phyloP scores from a whole-genome alignment of 2,113 vertebrate species.

The Leiothrix lutea region DNA sequence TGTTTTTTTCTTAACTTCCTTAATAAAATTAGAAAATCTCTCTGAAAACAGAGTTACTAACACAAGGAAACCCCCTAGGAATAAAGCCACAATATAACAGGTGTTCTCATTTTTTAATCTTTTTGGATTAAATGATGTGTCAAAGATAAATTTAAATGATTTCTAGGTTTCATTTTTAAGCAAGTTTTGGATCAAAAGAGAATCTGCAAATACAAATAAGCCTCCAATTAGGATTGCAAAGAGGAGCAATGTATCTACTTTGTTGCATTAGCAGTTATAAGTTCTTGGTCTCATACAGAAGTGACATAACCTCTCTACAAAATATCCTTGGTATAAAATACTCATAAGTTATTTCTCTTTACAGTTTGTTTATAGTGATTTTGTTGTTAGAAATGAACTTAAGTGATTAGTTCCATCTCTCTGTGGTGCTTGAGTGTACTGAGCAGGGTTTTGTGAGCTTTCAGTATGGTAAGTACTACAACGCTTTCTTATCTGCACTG shows the following conservation, averaged over 20 bases:
- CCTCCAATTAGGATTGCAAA: background rate
- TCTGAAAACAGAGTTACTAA: background rate
- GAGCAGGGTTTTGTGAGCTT: constrained; percentile 5
- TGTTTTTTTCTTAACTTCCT: background rate
- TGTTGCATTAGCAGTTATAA: background rate
- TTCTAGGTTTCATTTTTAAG: background rate
- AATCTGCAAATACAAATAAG: background rate
- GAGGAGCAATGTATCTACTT: background rate
- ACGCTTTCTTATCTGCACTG: background rate
- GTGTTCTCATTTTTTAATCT: background rate
- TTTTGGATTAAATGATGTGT: background rate
- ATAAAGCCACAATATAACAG: background rate
- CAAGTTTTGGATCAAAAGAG: background rate
- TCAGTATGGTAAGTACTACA: constrained; percentile 7
- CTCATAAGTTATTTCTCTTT: constrained; percentile 21
- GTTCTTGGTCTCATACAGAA: background rate
- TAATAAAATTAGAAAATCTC: background rate
- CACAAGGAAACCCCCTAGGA: background rate
- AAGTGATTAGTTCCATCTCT: constrained; percentile 5
- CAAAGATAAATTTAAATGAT: background rate
- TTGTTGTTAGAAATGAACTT: constrained; percentile 16
- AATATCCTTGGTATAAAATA: background rate
- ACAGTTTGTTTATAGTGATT: background rate
- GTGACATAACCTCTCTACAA: background rate
- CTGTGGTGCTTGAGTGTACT: constrained; percentile 16